A percentile compares a stretch with the other conserved stretches of the same genome.
Conservation (phyloP, 2,888 invertebrate genomes). For the Callosobruchus maculatus region DNA sequence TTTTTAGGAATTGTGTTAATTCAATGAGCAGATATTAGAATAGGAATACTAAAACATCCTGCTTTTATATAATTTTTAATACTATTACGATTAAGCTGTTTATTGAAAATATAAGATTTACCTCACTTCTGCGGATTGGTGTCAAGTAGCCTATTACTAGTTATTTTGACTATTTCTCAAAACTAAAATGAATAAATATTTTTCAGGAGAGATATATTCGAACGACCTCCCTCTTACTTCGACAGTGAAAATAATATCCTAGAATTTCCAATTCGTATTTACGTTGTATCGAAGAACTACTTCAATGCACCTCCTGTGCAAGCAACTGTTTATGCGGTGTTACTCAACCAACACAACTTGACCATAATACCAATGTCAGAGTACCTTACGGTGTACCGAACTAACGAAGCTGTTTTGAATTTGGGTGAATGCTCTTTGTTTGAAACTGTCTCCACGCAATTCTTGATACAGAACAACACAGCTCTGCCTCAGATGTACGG, state of each 20-base stretch:
- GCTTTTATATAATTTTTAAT: too few species aligned
- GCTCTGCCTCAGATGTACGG: slow-evolving; percentile 23
- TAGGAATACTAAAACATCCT: too few species aligned
- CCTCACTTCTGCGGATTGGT: too few species aligned
- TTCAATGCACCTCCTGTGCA: slow-evolving; percentile 22
- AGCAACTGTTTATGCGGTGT: slow-evolving; percentile 21
- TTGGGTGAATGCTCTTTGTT: slow-evolving; percentile 25
- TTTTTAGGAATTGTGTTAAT: too few species aligned
- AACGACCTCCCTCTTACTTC: slow-evolving; percentile 9
- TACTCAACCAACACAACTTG: slow-evolving; percentile 18
- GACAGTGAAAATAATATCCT: slow-evolving; percentile 20
- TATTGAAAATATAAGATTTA: too few species aligned
- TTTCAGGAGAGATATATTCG: slow-evolving; percentile 6
- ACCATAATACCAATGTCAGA: slow-evolving; percentile 11
- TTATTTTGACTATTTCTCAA: too few species aligned
- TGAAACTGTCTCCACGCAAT: slow-evolving; percentile 24
- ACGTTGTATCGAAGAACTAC: slow-evolving; percentile 18
- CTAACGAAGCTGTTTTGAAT: slow-evolving; percentile 19
- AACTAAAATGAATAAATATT: too few species aligned
- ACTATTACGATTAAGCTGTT: too few species aligned
- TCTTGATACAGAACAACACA: slow-evolving; percentile 22
- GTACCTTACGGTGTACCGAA: slow-evolving; percentile 5
- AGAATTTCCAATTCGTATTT: slow-evolving; percentile 23
- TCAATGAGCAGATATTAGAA: too few species aligned
- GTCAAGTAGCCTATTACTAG: too few species aligned